Percentiles rank a stretch among this genome's conserved stretches.
phyloP scores from a whole-genome alignment of 2,113 vertebrate genomes.

The Menura novaehollandiae region DNA sequence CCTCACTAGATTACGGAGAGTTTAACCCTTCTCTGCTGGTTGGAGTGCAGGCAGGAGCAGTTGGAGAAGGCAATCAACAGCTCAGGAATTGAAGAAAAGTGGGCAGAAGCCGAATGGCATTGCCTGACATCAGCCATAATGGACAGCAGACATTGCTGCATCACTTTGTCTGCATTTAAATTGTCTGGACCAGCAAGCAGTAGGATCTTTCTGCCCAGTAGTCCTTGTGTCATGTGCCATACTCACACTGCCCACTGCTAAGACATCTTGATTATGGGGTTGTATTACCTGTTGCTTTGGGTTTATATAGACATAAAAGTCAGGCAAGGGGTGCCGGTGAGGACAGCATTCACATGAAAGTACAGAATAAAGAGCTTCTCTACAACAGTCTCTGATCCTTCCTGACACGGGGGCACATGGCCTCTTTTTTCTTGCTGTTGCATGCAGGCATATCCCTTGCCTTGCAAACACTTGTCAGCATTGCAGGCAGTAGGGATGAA shows the following conservation, averaged over 20 bases:
- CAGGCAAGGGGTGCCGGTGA: not conserved
- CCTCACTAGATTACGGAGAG: too few species aligned
- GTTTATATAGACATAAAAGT: not conserved
- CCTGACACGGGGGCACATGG: not conserved
- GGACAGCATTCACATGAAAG: not conserved
- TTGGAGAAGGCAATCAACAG: not conserved
- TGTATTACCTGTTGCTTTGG: not conserved
- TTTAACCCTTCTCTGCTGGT: not conserved
- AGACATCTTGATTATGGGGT: not conserved
- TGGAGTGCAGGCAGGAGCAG: accelerated
- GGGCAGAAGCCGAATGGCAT: not conserved
- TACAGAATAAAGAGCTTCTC: not conserved
- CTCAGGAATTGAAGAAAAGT: not conserved
- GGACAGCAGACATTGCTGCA: not conserved
- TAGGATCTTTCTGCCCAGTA: not conserved
- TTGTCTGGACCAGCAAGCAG: not conserved
- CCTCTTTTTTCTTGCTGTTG: not conserved
- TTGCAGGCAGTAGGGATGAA: not conserved
- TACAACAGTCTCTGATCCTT: not conserved
- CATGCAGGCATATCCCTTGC: accelerated
- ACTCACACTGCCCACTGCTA: not conserved
- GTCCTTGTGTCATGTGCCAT: too few species aligned
- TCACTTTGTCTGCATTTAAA: not conserved
- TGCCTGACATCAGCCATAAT: not conserved
- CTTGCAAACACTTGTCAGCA: not conserved